These are phyloP conservation scores for Aptenodytes forsteri DNA, from an alignment of 2,113 vertebrate species.

Conservation along the genomic window DNA sequence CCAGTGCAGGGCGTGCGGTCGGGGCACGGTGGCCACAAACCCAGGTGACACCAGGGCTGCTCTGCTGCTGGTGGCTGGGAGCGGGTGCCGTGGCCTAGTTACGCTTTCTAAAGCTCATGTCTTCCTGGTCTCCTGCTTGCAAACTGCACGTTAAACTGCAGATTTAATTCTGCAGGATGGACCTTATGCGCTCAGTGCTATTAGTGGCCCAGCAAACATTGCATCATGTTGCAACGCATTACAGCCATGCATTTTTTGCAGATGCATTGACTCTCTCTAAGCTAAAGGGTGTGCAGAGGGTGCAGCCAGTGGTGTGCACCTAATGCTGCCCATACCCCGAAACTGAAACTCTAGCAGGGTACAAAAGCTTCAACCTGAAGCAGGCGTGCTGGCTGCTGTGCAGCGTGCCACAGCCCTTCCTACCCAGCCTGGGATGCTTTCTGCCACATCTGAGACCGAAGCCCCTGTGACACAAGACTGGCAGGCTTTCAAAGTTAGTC, in stretches of 20 bases:
- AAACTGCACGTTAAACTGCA: rapidly evolving
- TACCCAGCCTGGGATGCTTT: rapidly evolving
- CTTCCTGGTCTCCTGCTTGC: neutral
- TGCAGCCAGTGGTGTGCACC: rapidly evolving
- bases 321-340: neutral
- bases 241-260: rapidly evolving
- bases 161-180: rapidly evolving
- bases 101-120: neutral
- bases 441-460: neutral
- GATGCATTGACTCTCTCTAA: rapidly evolving
- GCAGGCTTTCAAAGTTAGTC: too few species aligned
- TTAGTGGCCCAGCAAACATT: rapidly evolving
- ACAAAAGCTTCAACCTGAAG: neutral
- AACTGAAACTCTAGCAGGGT: rapidly evolving
- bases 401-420: neutral
- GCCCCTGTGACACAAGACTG: rapidly evolving
- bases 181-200: rapidly evolving
- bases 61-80: neutral
- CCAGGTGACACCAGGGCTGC: neutral
- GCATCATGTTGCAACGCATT: rapidly evolving
- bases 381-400: neutral
- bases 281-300: rapidly evolving
- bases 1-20: neutral
- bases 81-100: slow-evolving; percentile 60
- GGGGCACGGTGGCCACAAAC: neutral